These are phyloP conservation scores for Eucriotettix oculatus DNA, from an alignment of 2,888 invertebrate genomes.

Conservation along the genomic window DNA sequence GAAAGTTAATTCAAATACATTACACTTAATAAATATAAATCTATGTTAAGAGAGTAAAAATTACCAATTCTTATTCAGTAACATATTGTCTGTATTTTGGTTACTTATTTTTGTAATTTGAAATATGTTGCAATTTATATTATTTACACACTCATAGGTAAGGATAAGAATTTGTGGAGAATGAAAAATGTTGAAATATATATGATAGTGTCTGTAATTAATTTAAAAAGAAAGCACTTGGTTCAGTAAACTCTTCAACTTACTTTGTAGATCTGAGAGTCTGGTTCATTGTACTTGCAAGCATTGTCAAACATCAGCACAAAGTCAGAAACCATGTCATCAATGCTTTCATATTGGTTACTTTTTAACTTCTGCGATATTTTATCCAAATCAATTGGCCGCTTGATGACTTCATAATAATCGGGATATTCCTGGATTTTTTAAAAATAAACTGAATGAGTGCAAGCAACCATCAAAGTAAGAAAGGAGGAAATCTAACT, in stretches of 20 bases:
- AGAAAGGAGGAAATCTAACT: constrained; percentile 15
- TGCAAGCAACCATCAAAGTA: constrained; percentile 2
- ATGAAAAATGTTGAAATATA: too few relatives aligned
- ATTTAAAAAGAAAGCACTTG: too few relatives aligned
- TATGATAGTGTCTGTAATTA: too few relatives aligned
- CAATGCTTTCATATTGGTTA: constrained; percentile 57
- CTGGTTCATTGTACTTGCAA: constrained; percentile 93
- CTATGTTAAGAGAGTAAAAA: too few relatives aligned
- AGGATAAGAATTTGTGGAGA: too few relatives aligned
- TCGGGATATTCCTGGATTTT: constrained; percentile 69
- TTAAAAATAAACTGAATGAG: constrained; percentile 1
- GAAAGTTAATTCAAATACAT: too few relatives aligned
- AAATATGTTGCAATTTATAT: too few relatives aligned
- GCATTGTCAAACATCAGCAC: constrained; percentile 91
- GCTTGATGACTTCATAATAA: constrained; percentile 92
- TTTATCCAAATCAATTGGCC: constrained; percentile 90
- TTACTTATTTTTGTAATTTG: too few relatives aligned
- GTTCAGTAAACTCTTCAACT: neutral
- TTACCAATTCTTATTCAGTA: too few relatives aligned
- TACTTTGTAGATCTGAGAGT: constrained; percentile 88
- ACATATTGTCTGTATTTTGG: too few relatives aligned
- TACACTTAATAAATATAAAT: too few relatives aligned
- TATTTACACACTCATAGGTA: too few relatives aligned
- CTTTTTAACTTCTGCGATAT: constrained; percentile 75
- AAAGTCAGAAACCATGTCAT: constrained; percentile 78